phyloP scores from a whole-genome alignment of 2,113 vertebrate species.

The Toxotes jaculatrix region DNA sequence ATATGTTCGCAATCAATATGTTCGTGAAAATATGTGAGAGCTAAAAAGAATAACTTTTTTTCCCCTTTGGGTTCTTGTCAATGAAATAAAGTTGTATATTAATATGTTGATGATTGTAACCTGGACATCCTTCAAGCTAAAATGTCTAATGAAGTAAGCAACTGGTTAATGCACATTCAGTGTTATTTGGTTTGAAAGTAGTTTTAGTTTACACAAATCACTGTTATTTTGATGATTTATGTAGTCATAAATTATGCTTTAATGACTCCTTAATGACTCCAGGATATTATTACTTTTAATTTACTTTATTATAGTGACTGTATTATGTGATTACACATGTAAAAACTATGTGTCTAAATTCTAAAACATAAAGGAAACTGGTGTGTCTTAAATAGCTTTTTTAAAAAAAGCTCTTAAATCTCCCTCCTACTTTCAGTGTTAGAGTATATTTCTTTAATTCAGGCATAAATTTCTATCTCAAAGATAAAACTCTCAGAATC shows the following conservation, averaged over 20 bases:
- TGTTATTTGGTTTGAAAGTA: constrained; percentile 9
- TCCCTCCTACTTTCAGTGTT: constrained; percentile 12
- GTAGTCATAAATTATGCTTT: constrained; percentile 21
- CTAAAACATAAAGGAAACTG: constrained; percentile 22
- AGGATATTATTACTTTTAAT: constrained; percentile 32
- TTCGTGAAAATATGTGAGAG: background rate
- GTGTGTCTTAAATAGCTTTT: constrained; percentile 12
- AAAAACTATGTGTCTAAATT: constrained; percentile 20
- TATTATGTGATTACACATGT: constrained; percentile 33
- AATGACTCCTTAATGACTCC: constrained; percentile 16
- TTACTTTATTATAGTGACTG: constrained; percentile 24
- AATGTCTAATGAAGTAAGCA: constrained; percentile 12
- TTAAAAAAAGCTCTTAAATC: constrained; percentile 27
- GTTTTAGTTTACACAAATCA: constrained; percentile 33
- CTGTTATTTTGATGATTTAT: constrained; percentile 23
- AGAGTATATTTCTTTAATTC: constrained; percentile 49
- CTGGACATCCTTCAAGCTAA: constrained; percentile 2
- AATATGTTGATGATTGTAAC: constrained; percentile 2
- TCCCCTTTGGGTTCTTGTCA: background rate
- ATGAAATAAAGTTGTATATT: background rate
- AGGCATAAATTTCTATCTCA: constrained; percentile 48
- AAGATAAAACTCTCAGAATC: constrained; percentile 57
- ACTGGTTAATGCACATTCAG: background rate
- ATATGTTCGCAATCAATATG: constrained; percentile 1
- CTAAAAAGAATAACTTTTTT: background rate